Conservation (phyloP, 2,113 vertebrate genomes). For the Pontoporia blainvillei region DNA sequence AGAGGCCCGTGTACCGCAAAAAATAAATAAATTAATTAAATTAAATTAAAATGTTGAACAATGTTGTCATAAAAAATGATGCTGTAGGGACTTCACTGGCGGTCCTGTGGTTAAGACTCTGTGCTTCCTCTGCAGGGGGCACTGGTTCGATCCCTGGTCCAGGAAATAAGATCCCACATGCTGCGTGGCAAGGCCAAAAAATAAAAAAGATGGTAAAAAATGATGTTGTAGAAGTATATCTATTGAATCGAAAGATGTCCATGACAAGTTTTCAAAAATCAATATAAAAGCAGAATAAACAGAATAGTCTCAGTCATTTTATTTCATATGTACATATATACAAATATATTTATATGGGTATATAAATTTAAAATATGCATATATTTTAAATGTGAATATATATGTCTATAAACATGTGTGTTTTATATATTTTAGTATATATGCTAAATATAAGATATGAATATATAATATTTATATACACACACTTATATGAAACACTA, state of each 20-base stretch:
- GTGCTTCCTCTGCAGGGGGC: background rate
- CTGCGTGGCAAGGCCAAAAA: background rate
- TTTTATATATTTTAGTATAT: background rate
- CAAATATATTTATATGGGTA: background rate
- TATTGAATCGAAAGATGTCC: background rate
- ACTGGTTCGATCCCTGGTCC: too few relatives aligned
- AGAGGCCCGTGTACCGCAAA: too few relatives aligned
- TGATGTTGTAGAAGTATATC: background rate
- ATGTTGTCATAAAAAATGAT: background rate
- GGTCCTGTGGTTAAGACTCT: background rate
- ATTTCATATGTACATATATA: background rate
- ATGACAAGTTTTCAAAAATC: constrained; percentile 4
- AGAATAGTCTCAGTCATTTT: background rate
- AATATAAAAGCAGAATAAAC: background rate
- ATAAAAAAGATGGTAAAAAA: background rate
- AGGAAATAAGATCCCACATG: background rate
- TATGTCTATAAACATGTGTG: background rate
- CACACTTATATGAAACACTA: background rate
- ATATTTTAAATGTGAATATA: background rate
- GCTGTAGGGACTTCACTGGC: background rate
- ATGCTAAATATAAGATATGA: background rate
- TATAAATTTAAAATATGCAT: background rate
- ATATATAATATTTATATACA: background rate
- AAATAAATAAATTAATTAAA: too few relatives aligned
- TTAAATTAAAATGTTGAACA: background rate